phyloP scores from a whole-genome alignment of 2,113 vertebrate species.

The Ploceus nigricollis region DNA sequence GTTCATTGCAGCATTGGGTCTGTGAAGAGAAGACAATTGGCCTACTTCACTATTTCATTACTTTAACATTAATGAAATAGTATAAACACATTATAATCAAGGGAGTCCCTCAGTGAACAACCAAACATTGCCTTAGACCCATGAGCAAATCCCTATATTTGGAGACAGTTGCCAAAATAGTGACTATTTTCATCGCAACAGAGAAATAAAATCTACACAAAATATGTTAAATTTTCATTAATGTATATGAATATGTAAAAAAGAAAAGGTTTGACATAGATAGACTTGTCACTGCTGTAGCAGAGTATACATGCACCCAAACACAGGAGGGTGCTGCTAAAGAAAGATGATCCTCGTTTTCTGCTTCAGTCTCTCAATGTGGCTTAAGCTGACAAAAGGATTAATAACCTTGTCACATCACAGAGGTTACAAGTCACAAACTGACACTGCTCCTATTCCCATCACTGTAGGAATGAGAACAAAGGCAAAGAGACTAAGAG shows the following conservation, averaged over 20 bases:
- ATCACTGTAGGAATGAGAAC: background rate
- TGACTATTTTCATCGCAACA: background rate
- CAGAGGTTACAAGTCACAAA: background rate
- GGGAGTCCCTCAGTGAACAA: background rate
- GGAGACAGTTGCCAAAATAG: background rate
- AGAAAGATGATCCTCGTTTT: background rate
- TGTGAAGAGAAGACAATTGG: background rate
- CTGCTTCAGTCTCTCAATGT: background rate
- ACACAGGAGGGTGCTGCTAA: background rate
- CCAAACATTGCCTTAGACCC: background rate
- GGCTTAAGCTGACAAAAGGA: background rate
- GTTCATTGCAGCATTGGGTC: background rate
- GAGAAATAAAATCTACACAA: background rate
- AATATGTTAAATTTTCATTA: background rate
- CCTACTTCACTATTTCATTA: background rate
- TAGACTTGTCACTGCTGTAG: background rate
- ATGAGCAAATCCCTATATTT: background rate
- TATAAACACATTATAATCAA: background rate
- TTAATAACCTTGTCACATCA: conserved; percentile 21
- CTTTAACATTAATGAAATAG: background rate
- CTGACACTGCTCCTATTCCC: background rate
- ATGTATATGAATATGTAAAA: background rate
- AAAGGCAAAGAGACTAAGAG: background rate
- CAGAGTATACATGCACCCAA: background rate
- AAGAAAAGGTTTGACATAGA: background rate